These are phyloP conservation scores for Synergus umbraculus DNA, from an alignment of 2,888 invertebrate species.

Conservation along the genomic window DNA sequence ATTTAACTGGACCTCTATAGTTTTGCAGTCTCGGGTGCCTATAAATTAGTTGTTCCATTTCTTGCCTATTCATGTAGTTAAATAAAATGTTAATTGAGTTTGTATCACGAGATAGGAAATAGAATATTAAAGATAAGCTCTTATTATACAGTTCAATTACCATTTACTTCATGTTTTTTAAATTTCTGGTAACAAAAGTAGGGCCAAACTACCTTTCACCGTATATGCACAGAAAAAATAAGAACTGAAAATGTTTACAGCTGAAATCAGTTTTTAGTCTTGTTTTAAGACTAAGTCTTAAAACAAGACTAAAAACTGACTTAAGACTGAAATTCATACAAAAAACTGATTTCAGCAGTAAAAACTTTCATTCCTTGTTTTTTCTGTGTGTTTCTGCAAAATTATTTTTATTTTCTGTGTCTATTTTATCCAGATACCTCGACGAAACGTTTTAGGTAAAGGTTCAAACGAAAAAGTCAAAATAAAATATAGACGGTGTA, in stretches of 20 bases:
- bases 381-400: neutral
- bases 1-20: constrained; percentile 7
- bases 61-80: constrained; percentile 18
- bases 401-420: neutral
- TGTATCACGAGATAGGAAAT: constrained; percentile 15
- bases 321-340: too few relatives aligned
- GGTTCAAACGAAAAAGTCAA: neutral
- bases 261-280: too few relatives aligned
- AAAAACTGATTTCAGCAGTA: too few relatives aligned
- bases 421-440: neutral
- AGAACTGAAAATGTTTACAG: too few relatives aligned
- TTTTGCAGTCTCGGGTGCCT: neutral
- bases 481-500: neutral
- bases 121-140: constrained; percentile 27
- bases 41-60: constrained; percentile 23
- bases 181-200: constrained; percentile 11
- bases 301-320: too few relatives aligned
- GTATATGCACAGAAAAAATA: too few relatives aligned
- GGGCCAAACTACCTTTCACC: constrained; percentile 23
- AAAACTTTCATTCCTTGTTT: too few relatives aligned
- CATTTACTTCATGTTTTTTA: neutral
- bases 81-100: constrained; percentile 36
- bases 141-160: constrained; percentile 26
- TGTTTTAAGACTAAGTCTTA: too few relatives aligned
- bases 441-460: neutral